These are phyloP conservation scores for Macrobrachium nipponense DNA, from an alignment of 1,140 invertebrate species.

Conservation along the genomic window DNA sequence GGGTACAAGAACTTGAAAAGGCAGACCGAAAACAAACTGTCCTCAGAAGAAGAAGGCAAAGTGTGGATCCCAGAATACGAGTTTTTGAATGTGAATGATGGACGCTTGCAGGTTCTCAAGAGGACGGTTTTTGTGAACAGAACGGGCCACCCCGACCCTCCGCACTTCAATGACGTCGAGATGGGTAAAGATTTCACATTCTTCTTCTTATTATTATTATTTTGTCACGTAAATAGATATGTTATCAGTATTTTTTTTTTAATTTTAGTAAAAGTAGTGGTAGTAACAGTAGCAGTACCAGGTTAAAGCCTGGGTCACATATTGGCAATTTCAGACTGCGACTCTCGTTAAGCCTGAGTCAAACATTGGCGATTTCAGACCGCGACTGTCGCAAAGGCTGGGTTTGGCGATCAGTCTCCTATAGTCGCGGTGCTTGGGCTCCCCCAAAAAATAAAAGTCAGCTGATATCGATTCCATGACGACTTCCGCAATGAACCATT, in stretches of 20 bases:
- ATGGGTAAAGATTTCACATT: conserved; percentile 21
- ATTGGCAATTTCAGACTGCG: too few species aligned
- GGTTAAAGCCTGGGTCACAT: too few species aligned
- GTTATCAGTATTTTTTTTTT: background rate
- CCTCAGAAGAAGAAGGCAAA: conserved; percentile 9
- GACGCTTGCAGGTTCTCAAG: conserved; percentile 24
- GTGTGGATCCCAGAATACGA: conserved; percentile 40
- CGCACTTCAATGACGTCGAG: conserved; percentile 38
- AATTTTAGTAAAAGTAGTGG: background rate
- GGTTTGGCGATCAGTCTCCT: too few species aligned
- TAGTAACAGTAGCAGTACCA: too few species aligned
- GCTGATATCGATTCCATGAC: too few species aligned
- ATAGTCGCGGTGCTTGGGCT: too few species aligned
- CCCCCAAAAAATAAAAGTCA: too few species aligned
- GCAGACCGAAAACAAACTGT: conserved; percentile 35
- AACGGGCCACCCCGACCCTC: conserved; percentile 21
- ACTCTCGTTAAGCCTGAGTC: too few species aligned
- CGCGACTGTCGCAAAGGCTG: too few species aligned
- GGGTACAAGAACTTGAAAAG: conserved; percentile 37
- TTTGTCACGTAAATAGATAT: too few species aligned
- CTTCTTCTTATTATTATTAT: background rate
- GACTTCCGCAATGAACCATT: too few species aligned
- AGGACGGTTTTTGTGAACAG: conserved; percentile 35
- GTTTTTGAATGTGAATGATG: conserved; percentile 43
- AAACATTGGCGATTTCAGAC: too few species aligned